Conservation (phyloP, 2,113 vertebrate species). For the Gobio gobio region DNA sequence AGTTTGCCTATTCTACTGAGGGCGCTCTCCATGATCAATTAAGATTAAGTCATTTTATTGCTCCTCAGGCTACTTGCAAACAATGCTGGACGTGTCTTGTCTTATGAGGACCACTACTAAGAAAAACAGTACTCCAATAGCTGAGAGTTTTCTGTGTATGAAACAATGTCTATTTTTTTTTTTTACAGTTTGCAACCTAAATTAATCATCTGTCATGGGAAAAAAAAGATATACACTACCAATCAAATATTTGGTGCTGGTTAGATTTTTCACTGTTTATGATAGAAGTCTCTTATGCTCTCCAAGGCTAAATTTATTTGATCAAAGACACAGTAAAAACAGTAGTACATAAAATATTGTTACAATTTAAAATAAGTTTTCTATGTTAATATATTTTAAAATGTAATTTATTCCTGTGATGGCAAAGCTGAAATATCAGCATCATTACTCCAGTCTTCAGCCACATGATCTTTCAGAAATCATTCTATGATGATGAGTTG, state of each 20-base stretch:
- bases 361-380: not conserved
- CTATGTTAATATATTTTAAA: not conserved
- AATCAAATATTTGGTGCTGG: too few relatives aligned
- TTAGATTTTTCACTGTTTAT: too few relatives aligned
- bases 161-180: conserved; percentile 4
- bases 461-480: not conserved
- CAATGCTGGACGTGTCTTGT: conserved; percentile 28
- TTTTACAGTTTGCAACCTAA: too few relatives aligned
- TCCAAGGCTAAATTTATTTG: not conserved
- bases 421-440: not conserved
- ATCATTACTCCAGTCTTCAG: not conserved
- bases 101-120: conserved; percentile 22
- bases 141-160: not conserved
- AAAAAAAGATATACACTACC: not conserved
- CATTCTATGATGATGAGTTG: not conserved
- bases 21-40: conserved; percentile 21
- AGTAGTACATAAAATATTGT: not conserved
- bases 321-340: not conserved
- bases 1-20: conserved; percentile 35
- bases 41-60: conserved; percentile 29
- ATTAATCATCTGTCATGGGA: not conserved
- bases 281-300: too few relatives aligned
- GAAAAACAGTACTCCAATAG: not conserved
- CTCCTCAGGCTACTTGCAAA: conserved; percentile 27
- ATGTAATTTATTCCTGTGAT: not conserved